Percentiles rank a stretch among this genome's conserved stretches.
Evolutionary conservation across 2,113 vertebrate species (phyloP).

Genomic region (Centrocercus urophasianus): DNA sequence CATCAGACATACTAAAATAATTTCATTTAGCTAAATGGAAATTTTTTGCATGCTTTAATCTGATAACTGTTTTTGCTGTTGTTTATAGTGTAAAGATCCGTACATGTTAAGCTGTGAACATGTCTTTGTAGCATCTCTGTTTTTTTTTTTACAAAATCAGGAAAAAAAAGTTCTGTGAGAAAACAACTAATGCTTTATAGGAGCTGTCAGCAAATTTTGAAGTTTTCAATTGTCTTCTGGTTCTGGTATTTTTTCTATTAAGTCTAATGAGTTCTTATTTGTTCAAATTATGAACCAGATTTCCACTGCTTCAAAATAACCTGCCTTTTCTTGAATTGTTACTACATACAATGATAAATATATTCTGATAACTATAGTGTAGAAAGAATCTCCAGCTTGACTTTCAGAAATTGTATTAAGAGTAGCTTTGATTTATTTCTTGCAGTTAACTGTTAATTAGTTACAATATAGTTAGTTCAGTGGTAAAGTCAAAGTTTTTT

Average conservation of each 20-base stretch:
- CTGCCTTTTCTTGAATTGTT: neutral
- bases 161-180: neutral
- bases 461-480: neutral
- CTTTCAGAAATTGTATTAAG: neutral
- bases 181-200: neutral
- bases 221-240: neutral
- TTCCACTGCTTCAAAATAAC: neutral
- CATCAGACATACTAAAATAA: neutral
- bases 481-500: neutral
- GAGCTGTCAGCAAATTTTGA: neutral
- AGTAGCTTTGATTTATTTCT: neutral
- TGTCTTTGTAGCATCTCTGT: neutral
- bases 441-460: neutral
- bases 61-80: neutral
- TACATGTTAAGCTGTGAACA: neutral
- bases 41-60: neutral
- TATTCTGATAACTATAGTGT: neutral
- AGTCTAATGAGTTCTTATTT: neutral
- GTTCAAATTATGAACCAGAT: slow-evolving; percentile 11
- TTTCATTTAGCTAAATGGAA: neutral
- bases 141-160: neutral
- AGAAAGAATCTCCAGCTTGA: neutral
- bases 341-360: neutral
- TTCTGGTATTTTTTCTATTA: slow-evolving; percentile 10
- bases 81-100: neutral